These are phyloP conservation scores for Bradypodion ventrale DNA, from an alignment of 2,797 vertebrate species.

Conservation along the genomic window DNA sequence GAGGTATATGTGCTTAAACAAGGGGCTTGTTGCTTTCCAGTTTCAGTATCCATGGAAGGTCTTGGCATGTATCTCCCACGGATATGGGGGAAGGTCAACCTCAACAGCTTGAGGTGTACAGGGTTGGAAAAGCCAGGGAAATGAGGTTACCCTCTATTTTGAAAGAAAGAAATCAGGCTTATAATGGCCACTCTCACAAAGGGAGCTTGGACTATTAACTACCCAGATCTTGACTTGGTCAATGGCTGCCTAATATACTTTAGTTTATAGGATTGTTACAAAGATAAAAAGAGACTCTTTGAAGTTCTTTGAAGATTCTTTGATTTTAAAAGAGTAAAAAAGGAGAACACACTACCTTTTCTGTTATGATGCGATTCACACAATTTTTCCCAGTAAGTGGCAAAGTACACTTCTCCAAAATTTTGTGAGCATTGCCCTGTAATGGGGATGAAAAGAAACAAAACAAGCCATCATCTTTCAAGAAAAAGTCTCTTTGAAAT, in stretches of 20 bases:
- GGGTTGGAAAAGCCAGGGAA: background rate
- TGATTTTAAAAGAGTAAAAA: background rate
- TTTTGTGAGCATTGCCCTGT: conserved; percentile 94
- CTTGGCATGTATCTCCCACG: too few species aligned
- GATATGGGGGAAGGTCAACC: too few species aligned
- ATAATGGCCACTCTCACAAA: background rate
- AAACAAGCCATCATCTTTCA: conserved; percentile 27
- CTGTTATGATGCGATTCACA: conserved; percentile 96
- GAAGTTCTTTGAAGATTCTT: too few species aligned
- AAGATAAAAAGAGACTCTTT: background rate
- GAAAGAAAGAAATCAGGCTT: background rate
- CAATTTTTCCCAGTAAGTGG: conserved; percentile 95
- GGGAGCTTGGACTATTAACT: background rate
- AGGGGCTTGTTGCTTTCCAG: too few species aligned
- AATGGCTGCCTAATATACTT: background rate
- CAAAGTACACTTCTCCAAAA: conserved; percentile 90
- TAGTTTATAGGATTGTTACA: background rate
- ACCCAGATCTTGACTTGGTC: background rate
- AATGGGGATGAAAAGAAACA: conserved; percentile 43
- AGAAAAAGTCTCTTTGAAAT: conserved; percentile 22
- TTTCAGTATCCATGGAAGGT: too few species aligned
- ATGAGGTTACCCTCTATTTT: background rate
- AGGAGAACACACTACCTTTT: conserved; percentile 84
- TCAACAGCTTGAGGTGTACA: background rate
- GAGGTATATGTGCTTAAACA: too few species aligned